phyloP scores from a whole-genome alignment of 2,113 vertebrate genomes.

The Chiloscyllium plagiosum region DNA sequence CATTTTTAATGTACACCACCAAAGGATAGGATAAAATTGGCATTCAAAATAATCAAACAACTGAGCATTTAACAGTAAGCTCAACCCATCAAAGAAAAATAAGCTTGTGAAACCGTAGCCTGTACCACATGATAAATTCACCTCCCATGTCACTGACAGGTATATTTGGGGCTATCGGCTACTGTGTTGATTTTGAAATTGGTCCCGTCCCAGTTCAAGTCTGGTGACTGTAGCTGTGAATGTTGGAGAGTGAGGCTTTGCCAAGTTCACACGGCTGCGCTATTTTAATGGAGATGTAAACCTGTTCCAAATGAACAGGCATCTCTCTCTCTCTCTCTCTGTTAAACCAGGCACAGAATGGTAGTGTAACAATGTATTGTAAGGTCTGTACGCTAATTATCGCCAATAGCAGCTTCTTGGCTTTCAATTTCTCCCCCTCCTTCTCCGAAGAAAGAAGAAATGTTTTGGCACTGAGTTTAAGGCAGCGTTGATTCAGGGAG shows the following conservation, averaged over 20 bases:
- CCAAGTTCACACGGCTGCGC: neutral
- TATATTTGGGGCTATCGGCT: neutral
- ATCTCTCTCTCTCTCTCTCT: neutral
- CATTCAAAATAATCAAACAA: neutral
- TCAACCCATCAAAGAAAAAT: neutral
- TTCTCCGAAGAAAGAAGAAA: neutral
- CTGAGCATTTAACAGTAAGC: neutral
- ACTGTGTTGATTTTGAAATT: neutral
- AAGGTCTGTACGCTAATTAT: neutral
- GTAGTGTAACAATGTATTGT: neutral
- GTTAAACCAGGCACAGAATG: neutral
- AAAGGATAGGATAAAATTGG: neutral
- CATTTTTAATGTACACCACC: neutral
- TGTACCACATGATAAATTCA: neutral
- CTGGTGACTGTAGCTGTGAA: neutral
- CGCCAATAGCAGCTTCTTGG: neutral
- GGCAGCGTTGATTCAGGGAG: constrained; percentile 14
- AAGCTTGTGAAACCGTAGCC: neutral
- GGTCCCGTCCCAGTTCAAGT: neutral
- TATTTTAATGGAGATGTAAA: constrained; percentile 3
- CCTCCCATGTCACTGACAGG: neutral
- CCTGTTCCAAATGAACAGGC: neutral
- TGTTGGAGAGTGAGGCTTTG: neutral
- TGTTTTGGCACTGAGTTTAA: constrained; percentile 20
- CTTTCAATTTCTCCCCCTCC: neutral